phyloP scores from a whole-genome alignment of 1,140 invertebrate genomes.

The Drosophila rhopaloa region DNA sequence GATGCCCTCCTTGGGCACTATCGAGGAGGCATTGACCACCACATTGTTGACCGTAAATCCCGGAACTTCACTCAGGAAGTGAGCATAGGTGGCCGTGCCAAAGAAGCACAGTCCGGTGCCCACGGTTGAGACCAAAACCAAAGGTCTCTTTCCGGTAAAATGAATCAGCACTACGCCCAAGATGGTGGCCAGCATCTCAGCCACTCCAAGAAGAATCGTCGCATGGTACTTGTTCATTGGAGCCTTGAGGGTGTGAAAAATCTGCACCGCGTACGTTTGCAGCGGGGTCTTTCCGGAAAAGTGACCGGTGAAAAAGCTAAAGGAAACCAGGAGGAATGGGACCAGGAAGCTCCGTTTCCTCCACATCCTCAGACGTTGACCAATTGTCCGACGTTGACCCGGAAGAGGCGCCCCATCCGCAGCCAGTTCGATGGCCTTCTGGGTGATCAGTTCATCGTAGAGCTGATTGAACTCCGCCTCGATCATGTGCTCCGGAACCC shows the following conservation, averaged over 20 bases:
- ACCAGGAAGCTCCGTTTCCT: constrained; percentile 85
- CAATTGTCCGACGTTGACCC: constrained; percentile 30
- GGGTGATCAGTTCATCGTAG: constrained; percentile 84
- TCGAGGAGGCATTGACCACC: constrained; percentile 75
- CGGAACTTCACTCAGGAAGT: constrained; percentile 73
- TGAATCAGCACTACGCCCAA: constrained; percentile 88
- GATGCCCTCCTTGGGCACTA: constrained; percentile 69
- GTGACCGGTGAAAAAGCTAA: constrained; percentile 89
- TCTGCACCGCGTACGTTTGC: constrained; percentile 89
- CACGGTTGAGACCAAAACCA: constrained; percentile 88
- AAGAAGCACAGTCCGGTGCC: constrained; percentile 88
- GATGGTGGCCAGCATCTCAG: constrained; percentile 88
- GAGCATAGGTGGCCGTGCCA: constrained; percentile 82
- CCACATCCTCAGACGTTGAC: constrained; percentile 66
- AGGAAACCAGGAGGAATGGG: constrained; percentile 88
- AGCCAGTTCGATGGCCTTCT: constrained; percentile 69
- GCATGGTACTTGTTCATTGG: constrained; percentile 90
- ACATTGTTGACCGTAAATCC: constrained; percentile 80
- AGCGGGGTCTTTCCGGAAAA: constrained; percentile 90
- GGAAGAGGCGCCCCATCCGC: constrained; percentile 37
- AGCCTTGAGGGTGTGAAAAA: constrained; percentile 88
- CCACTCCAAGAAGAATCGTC: constrained; percentile 89
- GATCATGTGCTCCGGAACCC: constrained; percentile 86
- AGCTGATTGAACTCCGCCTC: constrained; percentile 86
- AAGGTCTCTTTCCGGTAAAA: constrained; percentile 88